phyloP scores from a whole-genome alignment of 2,888 invertebrate species.

The Nymphalis polychloros region DNA sequence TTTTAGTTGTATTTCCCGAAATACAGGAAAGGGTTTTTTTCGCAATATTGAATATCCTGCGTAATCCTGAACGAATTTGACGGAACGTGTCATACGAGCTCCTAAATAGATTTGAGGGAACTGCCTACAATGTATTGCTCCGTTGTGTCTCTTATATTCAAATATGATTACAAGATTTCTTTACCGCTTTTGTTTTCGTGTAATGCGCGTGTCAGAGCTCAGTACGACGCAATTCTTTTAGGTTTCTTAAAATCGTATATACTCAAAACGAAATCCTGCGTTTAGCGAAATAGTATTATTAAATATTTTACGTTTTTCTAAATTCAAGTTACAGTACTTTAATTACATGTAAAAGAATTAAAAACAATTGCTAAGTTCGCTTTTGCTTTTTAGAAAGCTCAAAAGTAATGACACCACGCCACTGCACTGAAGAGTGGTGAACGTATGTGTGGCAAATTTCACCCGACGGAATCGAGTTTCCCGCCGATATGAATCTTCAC shows the following conservation, averaged over 20 bases:
- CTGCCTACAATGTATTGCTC: conserved; percentile 22
- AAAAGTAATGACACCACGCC: too few species aligned
- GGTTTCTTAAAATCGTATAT: background rate
- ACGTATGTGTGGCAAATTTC: too few species aligned
- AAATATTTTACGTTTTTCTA: too few species aligned
- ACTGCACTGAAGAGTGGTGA: too few species aligned
- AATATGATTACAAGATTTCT: conserved; percentile 3
- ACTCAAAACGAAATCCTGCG: too few species aligned
- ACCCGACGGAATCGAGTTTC: too few species aligned
- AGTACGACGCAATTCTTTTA: background rate
- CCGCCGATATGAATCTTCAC: too few species aligned
- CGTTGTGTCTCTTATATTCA: conserved; percentile 12
- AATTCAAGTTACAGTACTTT: too few species aligned
- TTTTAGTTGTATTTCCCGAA: conserved; percentile 1
- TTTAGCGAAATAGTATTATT: too few species aligned
- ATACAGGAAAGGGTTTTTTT: conserved; percentile 24
- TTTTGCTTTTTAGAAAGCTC: too few species aligned
- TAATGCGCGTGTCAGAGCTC: background rate
- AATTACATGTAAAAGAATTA: too few species aligned
- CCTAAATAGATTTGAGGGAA: conserved; percentile 34
- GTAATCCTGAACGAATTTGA: conserved; percentile 20
- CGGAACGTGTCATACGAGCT: conserved; percentile 28
- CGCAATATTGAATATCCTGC: conserved; percentile 26
- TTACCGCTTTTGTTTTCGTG: conserved; percentile 1
- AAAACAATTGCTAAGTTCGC: too few species aligned